phyloP scores from a whole-genome alignment of 2,888 invertebrate species.

The Dendrolimus pini region DNA sequence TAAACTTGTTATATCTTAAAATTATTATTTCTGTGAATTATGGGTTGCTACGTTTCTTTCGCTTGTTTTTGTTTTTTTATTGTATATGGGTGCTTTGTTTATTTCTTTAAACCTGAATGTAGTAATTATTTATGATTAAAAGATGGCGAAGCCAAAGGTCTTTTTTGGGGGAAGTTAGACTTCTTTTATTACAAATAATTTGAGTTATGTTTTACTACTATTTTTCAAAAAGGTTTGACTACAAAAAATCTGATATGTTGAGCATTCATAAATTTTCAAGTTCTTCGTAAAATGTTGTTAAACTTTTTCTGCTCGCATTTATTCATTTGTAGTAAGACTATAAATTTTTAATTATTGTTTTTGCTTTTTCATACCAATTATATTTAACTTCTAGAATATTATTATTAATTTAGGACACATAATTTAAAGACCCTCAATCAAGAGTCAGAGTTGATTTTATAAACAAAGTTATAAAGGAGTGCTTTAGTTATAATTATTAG shows the following conservation, averaged over 20 bases:
- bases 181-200: constrained; percentile 27
- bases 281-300: neutral
- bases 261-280: neutral
- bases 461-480: constrained; percentile 65
- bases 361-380: constrained; percentile 24
- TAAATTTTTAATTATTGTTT: neutral
- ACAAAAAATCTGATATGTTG: neutral
- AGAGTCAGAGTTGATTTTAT: constrained; percentile 55
- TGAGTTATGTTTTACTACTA: neutral
- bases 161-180: constrained; percentile 56
- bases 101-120: constrained; percentile 28
- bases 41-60: constrained; percentile 32
- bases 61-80: constrained; percentile 39
- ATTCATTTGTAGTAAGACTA: constrained; percentile 13
- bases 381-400: constrained; percentile 47
- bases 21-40: constrained; percentile 38
- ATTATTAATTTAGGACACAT: constrained; percentile 54
- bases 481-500: constrained; percentile 67
- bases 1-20: constrained; percentile 55
- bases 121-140: neutral
- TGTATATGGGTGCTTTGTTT: constrained; percentile 66
- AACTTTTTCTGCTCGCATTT: constrained; percentile 19
- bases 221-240: neutral
- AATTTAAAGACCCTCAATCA: constrained; percentile 63
- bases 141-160: constrained; percentile 74